Conservation (phyloP, 2,888 invertebrate species). For the Acrobasis repandana region DNA sequence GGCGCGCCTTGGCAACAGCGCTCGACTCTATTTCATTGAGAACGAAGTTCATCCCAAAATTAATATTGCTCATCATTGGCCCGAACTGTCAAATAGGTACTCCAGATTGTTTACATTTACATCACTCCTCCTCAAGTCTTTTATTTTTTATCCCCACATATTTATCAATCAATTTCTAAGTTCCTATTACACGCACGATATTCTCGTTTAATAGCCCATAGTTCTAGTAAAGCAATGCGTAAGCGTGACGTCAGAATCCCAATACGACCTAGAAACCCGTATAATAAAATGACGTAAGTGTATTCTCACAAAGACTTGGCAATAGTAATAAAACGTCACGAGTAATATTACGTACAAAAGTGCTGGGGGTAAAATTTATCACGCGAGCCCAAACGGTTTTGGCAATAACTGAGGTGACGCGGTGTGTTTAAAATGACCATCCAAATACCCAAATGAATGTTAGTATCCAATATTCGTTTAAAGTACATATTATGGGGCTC, state of each 20-base stretch:
- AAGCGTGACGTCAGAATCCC: slow-evolving; percentile 4
- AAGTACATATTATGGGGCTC: slow-evolving; percentile 7
- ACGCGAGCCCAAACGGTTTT: slow-evolving; percentile 14
- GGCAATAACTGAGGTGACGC: slow-evolving; percentile 17
- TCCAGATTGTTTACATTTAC: slow-evolving; percentile 1
- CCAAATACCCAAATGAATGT: slow-evolving; percentile 13
- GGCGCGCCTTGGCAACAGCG: slow-evolving; percentile 68
- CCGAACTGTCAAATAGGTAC: slow-evolving; percentile 20
- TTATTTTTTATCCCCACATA: not conserved
- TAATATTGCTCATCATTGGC: slow-evolving; percentile 45
- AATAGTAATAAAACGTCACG: slow-evolving; percentile 9
- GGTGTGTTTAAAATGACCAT: slow-evolving; percentile 11
- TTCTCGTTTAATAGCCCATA: not conserved
- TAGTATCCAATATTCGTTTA: not conserved
- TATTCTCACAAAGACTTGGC: slow-evolving; percentile 3
- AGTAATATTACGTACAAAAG: slow-evolving; percentile 5
- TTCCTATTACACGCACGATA: not conserved
- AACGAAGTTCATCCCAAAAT: slow-evolving; percentile 64
- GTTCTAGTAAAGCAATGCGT: slow-evolving; percentile 7
- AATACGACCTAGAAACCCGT: slow-evolving; percentile 13
- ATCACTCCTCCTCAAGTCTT: too few relatives aligned
- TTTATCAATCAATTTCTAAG: slow-evolving; percentile 6
- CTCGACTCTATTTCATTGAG: slow-evolving; percentile 55
- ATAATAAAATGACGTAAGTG: slow-evolving; percentile 14
- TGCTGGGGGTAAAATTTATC: slow-evolving; percentile 17